These are phyloP conservation scores for Megaceryle alcyon DNA, from an alignment of 2,797 vertebrate genomes.

Conservation along the genomic window DNA sequence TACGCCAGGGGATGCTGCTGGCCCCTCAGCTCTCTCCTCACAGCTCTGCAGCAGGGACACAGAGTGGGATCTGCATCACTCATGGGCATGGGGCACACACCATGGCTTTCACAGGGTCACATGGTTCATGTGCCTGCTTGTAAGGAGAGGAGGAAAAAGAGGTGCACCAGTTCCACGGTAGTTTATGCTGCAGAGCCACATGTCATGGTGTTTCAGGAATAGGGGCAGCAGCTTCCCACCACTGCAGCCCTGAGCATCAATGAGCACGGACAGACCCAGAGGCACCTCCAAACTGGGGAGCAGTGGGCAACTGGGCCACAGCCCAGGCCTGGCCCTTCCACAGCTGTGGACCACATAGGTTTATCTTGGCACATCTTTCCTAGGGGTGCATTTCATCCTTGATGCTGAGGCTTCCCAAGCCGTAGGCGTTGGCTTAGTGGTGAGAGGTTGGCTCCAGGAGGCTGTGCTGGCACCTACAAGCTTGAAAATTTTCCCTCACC, in stretches of 20 bases:
- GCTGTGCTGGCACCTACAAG: background rate
- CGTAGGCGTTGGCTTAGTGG: background rate
- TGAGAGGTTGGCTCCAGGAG: background rate
- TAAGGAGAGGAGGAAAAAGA: background rate
- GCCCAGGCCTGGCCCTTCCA: background rate
- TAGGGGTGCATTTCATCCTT: background rate
- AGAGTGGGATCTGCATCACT: background rate
- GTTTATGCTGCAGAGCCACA: background rate
- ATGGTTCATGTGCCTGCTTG: background rate
- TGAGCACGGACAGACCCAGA: background rate
- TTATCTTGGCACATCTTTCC: background rate
- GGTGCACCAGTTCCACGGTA: background rate
- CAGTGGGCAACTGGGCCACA: background rate
- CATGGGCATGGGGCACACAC: fast-evolving
- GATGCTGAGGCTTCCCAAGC: background rate
- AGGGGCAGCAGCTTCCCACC: background rate
- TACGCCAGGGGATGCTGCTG: background rate
- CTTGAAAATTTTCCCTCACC: background rate
- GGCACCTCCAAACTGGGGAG: background rate
- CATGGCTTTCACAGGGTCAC: background rate
- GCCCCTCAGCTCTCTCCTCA: fast-evolving
- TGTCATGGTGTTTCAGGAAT: fast-evolving
- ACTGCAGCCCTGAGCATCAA: background rate
- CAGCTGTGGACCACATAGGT: fast-evolving
- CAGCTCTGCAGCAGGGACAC: background rate